These are phyloP conservation scores for Oceanites oceanicus DNA, from an alignment of 2,113 vertebrate species.

Conservation along the genomic window DNA sequence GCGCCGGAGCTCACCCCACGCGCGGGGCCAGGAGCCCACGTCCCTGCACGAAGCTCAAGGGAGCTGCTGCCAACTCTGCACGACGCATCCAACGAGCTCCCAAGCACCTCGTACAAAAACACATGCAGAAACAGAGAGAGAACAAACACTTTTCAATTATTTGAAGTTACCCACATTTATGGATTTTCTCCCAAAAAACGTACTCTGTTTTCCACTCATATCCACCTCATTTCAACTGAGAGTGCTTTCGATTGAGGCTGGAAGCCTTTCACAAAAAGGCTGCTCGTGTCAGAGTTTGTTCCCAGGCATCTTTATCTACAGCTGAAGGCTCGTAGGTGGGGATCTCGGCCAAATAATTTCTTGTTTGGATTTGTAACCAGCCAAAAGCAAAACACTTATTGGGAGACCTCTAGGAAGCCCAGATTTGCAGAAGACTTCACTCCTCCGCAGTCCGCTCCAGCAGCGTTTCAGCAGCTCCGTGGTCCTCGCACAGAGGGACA, in stretches of 20 bases:
- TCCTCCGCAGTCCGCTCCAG: not conserved
- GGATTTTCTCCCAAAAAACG: not conserved
- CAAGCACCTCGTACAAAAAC: not conserved
- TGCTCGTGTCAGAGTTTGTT: not conserved
- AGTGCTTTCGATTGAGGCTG: not conserved
- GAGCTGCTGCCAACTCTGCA: not conserved
- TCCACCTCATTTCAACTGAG: rapidly evolving
- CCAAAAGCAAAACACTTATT: not conserved
- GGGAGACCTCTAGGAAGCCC: not conserved
- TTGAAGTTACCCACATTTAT: not conserved
- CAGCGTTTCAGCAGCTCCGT: not conserved
- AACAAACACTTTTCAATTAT: not conserved
- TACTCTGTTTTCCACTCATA: not conserved
- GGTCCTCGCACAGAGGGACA: not conserved
- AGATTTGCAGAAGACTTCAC: not conserved
- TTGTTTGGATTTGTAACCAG: not conserved
- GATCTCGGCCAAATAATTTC: not conserved
- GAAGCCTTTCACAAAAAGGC: not conserved
- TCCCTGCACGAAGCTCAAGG: rapidly evolving
- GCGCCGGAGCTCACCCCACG: not conserved
- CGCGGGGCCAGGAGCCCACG: not conserved
- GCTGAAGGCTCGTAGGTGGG: not conserved
- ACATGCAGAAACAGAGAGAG: not conserved
- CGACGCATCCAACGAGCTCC: not conserved
- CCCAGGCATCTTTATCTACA: not conserved